Evolutionary conservation across 2,797 vertebrate genomes (phyloP).

Genomic region (Leptoclinus maculatus): DNA sequence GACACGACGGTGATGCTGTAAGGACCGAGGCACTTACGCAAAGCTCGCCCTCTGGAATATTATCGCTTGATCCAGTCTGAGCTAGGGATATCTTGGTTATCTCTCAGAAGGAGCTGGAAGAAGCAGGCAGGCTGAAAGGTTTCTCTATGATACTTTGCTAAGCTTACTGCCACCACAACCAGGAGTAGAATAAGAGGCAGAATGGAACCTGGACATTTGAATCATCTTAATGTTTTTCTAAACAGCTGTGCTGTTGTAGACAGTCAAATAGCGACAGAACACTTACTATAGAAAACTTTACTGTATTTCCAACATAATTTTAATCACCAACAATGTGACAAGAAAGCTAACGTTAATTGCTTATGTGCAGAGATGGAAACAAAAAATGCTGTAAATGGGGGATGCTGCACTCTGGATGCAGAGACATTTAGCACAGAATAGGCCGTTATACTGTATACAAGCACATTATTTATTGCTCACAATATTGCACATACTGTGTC

Average conservation of each 20-base stretch:
- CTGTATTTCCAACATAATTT: background rate
- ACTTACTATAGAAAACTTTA: background rate
- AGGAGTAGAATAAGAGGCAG: background rate
- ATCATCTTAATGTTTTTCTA: background rate
- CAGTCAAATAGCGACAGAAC: no score
- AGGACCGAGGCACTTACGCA: background rate
- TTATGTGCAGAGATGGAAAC: background rate
- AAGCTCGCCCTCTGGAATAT: background rate
- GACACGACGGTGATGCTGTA: background rate
- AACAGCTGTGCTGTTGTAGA: background rate
- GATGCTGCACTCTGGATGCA: background rate
- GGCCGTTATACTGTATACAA: no score
- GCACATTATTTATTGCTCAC: background rate
- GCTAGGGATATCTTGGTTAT: background rate
- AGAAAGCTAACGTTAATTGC: background rate
- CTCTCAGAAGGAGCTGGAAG: background rate
- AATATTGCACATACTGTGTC: background rate
- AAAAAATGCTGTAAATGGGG: background rate
- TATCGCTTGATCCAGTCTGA: background rate
- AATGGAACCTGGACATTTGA: background rate
- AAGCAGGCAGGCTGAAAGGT: background rate
- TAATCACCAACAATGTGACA: background rate
- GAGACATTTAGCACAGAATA: background rate
- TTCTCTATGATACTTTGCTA: background rate
- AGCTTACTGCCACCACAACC: background rate